phyloP scores from a whole-genome alignment of 2,113 vertebrate genomes.

The Pangasianodon gigas region DNA sequence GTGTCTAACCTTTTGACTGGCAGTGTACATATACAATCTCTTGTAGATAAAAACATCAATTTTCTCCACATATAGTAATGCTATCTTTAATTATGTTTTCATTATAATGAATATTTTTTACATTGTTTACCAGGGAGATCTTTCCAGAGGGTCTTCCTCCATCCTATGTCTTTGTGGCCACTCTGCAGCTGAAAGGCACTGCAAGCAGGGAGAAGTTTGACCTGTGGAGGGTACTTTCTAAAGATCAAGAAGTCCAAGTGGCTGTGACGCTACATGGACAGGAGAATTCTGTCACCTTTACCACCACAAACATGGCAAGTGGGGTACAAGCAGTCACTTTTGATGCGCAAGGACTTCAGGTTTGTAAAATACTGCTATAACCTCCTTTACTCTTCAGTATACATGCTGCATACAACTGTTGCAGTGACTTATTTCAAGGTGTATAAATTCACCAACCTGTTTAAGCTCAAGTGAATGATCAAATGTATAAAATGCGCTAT shows the following conservation, averaged over 20 bases:
- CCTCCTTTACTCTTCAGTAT: not conserved
- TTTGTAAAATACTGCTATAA: constrained; percentile 32
- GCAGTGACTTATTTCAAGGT: not conserved
- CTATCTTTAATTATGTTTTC: not conserved
- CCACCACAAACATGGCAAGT: constrained; percentile 62
- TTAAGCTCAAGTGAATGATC: not conserved
- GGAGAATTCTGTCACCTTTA: constrained; percentile 68
- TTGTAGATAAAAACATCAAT: not conserved
- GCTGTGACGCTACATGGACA: constrained; percentile 72
- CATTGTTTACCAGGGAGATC: constrained; percentile 67
- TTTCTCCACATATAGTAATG: not conserved
- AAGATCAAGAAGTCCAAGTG: constrained; percentile 69
- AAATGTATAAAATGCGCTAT: not conserved
- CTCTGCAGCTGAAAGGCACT: constrained; percentile 69
- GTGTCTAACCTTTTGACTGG: not conserved
- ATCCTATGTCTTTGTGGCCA: constrained; percentile 79
- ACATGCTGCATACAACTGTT: not conserved
- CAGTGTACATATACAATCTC: not conserved
- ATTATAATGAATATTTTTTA: not conserved
- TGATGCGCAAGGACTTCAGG: constrained; percentile 65
- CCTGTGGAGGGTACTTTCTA: constrained; percentile 76
- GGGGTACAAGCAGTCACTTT: constrained; percentile 67
- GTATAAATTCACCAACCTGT: not conserved
- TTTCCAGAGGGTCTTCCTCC: constrained; percentile 81
- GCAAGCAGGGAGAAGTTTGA: constrained; percentile 65